Evolutionary conservation across 2,113 vertebrate species (phyloP), one percentile per base, ranked within the genome.

Genomic region (Ptilonorhynchus violaceus): DNA sequence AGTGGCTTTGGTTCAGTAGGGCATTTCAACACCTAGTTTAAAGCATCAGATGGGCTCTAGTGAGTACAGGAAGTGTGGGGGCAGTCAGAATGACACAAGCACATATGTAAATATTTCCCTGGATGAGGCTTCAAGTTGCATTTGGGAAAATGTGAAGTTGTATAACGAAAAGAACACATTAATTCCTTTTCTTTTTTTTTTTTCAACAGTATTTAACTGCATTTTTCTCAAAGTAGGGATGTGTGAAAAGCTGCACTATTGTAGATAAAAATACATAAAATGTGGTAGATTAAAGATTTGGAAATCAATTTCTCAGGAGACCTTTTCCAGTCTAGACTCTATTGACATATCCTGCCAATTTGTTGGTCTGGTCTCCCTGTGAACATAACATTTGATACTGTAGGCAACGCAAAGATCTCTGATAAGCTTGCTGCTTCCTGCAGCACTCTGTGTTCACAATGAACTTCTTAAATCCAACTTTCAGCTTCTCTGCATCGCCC

Each of bases 371-470:
- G 11, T 96, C 58, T 95, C 70, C 77, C 70, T 49, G 75, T 85
- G 91, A 96, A 93, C 53, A n/a, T 39, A 89, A 60, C 70, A 92
- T 88, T 92, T 80, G 91, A 94, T 81, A 85, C 80, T 27, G 22
- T 19, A 68, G 79, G 86, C 89, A 93, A 31, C 8, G 2, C 70
- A 82, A 39, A 95, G 89, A 92, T 92, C 66, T 81, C 49, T 85
- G 87, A 92, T 95, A 96, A 95, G 69, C 46, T 91, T 62, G 63
- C 63, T 85, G 17, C 77, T 97, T 97, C 93, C 95, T 91, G 52
- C 60, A 94, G 81, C 37, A 42, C 77, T 86, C 37, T 15, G 4
- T 53, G 41, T 27, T 89, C 82, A 85, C 85, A 77, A 24, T 56
- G 64, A 35, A 44, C 64, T 70, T 70, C 44, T 77, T 11, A 84